phyloP scores from a whole-genome alignment of 2,113 vertebrate genomes.

The Martes martes region DNA sequence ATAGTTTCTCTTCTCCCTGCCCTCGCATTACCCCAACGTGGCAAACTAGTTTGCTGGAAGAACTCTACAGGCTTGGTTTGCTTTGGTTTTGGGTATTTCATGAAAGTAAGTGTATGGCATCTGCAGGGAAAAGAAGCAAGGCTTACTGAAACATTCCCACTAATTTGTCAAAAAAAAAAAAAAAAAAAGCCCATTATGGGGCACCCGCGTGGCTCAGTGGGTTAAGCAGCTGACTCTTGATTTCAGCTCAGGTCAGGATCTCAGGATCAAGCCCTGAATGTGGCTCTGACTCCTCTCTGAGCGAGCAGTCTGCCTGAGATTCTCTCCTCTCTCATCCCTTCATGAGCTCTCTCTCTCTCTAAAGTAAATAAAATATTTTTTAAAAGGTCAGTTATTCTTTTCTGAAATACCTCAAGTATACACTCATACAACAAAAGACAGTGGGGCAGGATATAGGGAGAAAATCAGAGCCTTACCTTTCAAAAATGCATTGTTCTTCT shows the following conservation, averaged over 20 bases:
- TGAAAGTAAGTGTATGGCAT: neutral
- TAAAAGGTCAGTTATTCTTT: neutral
- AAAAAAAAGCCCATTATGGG: neutral
- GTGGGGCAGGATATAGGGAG: neutral
- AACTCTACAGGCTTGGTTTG: neutral
- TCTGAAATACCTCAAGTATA: neutral
- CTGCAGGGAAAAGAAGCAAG: neutral
- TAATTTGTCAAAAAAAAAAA: neutral
- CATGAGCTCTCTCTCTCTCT: neutral
- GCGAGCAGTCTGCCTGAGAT: neutral
- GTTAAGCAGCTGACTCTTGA: neutral
- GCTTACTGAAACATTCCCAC: neutral
- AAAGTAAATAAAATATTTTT: neutral
- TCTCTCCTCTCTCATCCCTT: neutral
- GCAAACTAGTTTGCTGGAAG: neutral
- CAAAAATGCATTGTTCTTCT: neutral
- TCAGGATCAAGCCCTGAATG: neutral
- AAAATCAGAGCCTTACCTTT: neutral
- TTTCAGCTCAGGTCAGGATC: neutral
- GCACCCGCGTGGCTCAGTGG: fast-evolving
- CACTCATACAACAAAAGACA: neutral
- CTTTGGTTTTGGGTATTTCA: neutral
- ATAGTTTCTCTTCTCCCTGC: neutral
- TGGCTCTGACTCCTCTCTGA: neutral
- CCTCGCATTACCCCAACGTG: neutral